Evolutionary conservation across 2,888 invertebrate genomes (phyloP).

Genomic region (Oscheius myriophilus): DNA sequence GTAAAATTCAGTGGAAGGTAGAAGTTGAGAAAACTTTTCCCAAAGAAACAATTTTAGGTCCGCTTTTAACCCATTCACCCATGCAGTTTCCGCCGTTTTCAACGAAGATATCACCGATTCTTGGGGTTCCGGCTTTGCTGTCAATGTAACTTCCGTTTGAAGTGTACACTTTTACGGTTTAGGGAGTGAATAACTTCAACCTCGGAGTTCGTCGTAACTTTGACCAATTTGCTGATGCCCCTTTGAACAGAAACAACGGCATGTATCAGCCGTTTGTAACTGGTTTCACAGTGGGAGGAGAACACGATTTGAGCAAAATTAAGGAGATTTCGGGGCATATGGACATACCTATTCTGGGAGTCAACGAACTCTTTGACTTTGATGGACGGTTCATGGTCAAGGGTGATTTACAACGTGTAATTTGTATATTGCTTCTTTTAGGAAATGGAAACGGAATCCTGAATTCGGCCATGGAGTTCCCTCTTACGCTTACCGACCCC

Average conservation of each 20-base stretch:
- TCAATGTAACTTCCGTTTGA: slow-evolving; percentile 43
- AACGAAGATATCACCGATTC: slow-evolving; percentile 66
- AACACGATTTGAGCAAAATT: slow-evolving; percentile 61
- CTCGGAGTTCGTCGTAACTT: slow-evolving; percentile 59
- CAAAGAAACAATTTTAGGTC: slow-evolving; percentile 37
- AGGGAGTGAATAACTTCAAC: slow-evolving; percentile 63
- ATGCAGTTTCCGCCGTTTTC: slow-evolving; percentile 59
- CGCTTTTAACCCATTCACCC: slow-evolving; percentile 67
- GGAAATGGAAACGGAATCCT: slow-evolving; percentile 62
- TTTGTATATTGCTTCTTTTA: slow-evolving; percentile 8
- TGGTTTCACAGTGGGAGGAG: slow-evolving; percentile 50
- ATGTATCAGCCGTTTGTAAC: slow-evolving; percentile 58
- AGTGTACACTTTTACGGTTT: slow-evolving; percentile 15
- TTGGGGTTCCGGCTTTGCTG: slow-evolving; percentile 63
- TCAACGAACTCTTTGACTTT: slow-evolving; percentile 64
- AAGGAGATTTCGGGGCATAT: slow-evolving; percentile 58
- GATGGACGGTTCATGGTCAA: slow-evolving; percentile 62
- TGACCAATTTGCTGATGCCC: slow-evolving; percentile 61
- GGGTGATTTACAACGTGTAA: slow-evolving; percentile 26
- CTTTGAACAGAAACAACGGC: slow-evolving; percentile 49
- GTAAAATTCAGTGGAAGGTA: slow-evolving; percentile 58
- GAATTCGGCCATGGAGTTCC: slow-evolving; percentile 63
- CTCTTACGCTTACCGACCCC: slow-evolving; percentile 59
- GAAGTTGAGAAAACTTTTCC: no score
- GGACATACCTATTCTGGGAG: slow-evolving; percentile 57